These are phyloP conservation scores for Chalcosyrphus nemorum DNA, from an alignment of 2,888 invertebrate genomes.

Conservation along the genomic window DNA sequence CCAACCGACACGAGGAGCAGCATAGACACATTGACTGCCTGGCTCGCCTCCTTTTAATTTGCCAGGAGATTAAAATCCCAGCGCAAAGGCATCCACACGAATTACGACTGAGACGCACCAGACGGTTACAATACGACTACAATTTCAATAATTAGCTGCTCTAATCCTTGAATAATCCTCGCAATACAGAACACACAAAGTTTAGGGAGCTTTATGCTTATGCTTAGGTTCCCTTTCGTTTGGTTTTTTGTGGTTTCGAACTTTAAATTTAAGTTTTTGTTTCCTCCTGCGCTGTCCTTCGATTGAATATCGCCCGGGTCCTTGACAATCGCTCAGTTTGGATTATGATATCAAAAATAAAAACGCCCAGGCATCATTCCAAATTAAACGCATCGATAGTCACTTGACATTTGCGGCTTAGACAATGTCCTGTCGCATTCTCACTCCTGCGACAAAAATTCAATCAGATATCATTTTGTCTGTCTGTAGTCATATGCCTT, in stretches of 20 bases:
- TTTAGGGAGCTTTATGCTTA: conserved; percentile 1
- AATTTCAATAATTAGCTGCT: conserved; percentile 69
- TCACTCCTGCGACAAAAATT: conserved; percentile 31
- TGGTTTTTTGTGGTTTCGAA: conserved; percentile 26
- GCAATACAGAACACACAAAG: conserved; percentile 11
- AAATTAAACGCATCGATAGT: conserved; percentile 70
- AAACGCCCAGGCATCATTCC: conserved; percentile 60
- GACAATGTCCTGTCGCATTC: conserved; percentile 58
- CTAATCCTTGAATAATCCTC: conserved; percentile 67
- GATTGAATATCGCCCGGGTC: conserved; percentile 61
- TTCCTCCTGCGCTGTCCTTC: conserved; percentile 58
- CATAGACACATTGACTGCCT: conserved; percentile 28
- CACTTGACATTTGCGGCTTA: conserved; percentile 67
- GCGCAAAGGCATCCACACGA: conserved; percentile 53
- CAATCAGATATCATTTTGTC: conserved; percentile 64
- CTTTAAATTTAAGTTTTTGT: conserved; percentile 19
- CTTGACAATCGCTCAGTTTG: conserved; percentile 60
- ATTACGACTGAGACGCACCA: conserved; percentile 61
- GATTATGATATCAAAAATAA: conserved; percentile 54
- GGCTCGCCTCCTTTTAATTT: conserved; percentile 57
- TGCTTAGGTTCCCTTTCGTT: background rate
- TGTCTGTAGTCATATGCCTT: conserved; percentile 13
- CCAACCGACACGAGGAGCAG: background rate
- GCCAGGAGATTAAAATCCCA: conserved; percentile 59
- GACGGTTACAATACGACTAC: conserved; percentile 51